These are phyloP conservation scores for Halcyon chelicuti DNA, from an alignment of 2,797 vertebrate species.

Conservation along the genomic window DNA sequence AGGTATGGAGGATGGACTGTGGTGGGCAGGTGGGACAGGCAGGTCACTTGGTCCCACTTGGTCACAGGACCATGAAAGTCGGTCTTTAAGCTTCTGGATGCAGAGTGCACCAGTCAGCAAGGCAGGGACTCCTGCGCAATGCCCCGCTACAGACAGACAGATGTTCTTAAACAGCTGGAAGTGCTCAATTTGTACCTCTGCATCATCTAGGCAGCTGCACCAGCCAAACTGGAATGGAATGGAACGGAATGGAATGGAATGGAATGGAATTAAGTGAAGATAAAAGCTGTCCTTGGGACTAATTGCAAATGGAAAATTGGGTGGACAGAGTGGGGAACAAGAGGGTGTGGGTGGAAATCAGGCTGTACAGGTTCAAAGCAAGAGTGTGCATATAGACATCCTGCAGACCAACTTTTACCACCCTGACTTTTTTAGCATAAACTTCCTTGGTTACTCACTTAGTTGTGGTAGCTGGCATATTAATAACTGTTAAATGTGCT, in stretches of 20 bases:
- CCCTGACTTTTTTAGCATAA: neutral
- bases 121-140: neutral
- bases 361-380: neutral
- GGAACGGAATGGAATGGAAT: neutral
- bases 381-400: neutral
- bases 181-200: neutral
- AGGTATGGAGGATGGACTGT: neutral
- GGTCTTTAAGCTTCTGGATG: neutral
- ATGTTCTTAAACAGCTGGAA: neutral
- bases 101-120: neutral
- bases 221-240: neutral
- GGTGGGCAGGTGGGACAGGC: neutral
- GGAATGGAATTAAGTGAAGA: neutral
- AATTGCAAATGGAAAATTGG: neutral
- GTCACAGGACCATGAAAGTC: neutral
- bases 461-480: conserved; percentile 46
- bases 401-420: neutral
- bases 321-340: neutral
- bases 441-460: conserved; percentile 40
- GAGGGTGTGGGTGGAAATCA: neutral
- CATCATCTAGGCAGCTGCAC: neutral
- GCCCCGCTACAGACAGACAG: neutral
- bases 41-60: neutral
- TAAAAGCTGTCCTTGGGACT: neutral
- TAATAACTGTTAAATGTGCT: conserved; percentile 59